phyloP scores from a whole-genome alignment of 2,888 invertebrate genomes.

The Pasiphila rectangulata region DNA sequence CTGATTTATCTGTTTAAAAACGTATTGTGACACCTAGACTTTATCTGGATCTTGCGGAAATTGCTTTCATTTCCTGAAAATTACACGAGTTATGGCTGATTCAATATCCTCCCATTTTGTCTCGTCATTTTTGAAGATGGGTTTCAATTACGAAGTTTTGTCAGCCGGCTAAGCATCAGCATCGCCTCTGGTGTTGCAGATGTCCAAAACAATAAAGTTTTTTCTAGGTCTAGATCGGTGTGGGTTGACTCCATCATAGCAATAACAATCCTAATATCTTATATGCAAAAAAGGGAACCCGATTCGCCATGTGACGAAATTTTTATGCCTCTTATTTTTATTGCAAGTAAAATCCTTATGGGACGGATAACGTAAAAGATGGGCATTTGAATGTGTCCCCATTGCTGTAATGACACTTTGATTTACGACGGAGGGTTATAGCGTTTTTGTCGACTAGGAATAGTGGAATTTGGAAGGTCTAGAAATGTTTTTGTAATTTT shows the following conservation, averaged over 20 bases:
- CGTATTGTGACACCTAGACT: slow-evolving; percentile 20
- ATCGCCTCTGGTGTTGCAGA: background rate
- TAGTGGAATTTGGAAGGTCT: background rate
- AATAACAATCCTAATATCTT: slow-evolving; percentile 2
- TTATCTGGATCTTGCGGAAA: slow-evolving; percentile 35
- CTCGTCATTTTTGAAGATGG: slow-evolving; percentile 6
- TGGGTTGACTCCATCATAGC: background rate
- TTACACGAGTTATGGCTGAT: slow-evolving; percentile 31
- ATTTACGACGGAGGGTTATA: background rate
- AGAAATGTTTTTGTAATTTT: background rate
- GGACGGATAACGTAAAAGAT: slow-evolving; percentile 6
- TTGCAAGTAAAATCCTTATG: slow-evolving; percentile 22
- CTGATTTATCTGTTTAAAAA: no score
- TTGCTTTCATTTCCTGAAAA: slow-evolving; percentile 36
- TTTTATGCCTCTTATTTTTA: slow-evolving; percentile 22
- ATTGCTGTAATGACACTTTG: background rate
- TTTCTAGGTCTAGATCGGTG: background rate
- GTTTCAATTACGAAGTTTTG: slow-evolving; percentile 2
- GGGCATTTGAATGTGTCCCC: slow-evolving; percentile 2
- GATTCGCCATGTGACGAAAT: slow-evolving; percentile 13
- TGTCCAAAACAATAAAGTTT: background rate
- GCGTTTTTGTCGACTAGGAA: background rate
- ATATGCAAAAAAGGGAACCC: slow-evolving; percentile 23
- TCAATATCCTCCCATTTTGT: slow-evolving; percentile 30
- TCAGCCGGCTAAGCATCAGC: no score